Evolutionary conservation across 2,888 invertebrate species (phyloP).

Genomic region (Phaedon cochleariae): DNA sequence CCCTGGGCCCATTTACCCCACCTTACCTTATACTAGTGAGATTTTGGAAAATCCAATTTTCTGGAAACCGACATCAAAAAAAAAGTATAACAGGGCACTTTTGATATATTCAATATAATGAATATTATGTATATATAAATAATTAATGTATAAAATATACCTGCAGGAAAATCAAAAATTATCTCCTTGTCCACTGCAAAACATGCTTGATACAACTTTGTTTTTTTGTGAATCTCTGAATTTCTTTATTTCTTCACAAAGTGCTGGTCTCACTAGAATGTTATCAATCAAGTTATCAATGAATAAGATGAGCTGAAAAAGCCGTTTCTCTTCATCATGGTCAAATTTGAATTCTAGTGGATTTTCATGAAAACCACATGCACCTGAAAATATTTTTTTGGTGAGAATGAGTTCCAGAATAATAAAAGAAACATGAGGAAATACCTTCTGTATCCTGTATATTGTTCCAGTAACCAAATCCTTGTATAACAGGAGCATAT

Average conservation of each 20-base stretch:
- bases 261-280: conserved; percentile 36
- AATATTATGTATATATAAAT: too few species aligned
- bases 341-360: conserved; percentile 41
- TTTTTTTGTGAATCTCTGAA: conserved; percentile 8
- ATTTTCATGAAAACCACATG: conserved; percentile 45
- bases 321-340: conserved; percentile 41
- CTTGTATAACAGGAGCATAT: conserved; percentile 40
- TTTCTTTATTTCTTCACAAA: conserved; percentile 36
- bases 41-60: too few species aligned
- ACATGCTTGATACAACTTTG: background rate
- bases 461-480: conserved; percentile 41
- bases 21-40: too few species aligned
- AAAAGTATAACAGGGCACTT: too few species aligned
- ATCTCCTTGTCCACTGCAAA: conserved; percentile 27
- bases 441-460: conserved; percentile 43
- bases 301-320: conserved; percentile 39
- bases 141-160: background rate
- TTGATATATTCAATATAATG: too few species aligned
- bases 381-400: conserved; percentile 36
- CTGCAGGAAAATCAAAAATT: background rate
- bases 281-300: conserved; percentile 39
- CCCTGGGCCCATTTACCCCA: too few species aligned
- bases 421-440: background rate
- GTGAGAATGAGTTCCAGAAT: background rate
- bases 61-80: too few species aligned